Percentiles rank a stretch among this genome's conserved stretches.
phyloP scores from a whole-genome alignment of 2,797 vertebrate genomes.

The Sebastolobus altivelis region DNA sequence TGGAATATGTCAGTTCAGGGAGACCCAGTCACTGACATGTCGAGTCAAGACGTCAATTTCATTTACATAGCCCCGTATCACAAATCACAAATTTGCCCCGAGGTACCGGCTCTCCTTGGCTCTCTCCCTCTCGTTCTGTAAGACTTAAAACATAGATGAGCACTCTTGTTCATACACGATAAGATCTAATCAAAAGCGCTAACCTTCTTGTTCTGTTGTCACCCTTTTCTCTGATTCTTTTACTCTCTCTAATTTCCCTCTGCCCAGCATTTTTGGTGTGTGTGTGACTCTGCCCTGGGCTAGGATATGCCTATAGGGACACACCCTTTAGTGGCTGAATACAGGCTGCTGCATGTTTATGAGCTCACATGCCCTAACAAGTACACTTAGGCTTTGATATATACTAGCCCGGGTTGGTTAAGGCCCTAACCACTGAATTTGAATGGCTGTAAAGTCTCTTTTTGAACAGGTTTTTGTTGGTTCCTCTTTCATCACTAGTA shows the following conservation, averaged over 20 bases:
- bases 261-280: conserved; percentile 3
- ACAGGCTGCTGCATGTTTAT: conserved; percentile 69
- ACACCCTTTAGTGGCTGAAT: conserved; percentile 56
- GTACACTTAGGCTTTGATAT: conserved; percentile 37
- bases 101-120: not conserved
- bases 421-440: conserved; percentile 23
- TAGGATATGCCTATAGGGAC: conserved; percentile 45
- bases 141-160: not conserved
- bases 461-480: conserved; percentile 20
- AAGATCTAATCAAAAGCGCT: not conserved
- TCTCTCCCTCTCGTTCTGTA: not conserved
- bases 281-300: conserved; percentile 39
- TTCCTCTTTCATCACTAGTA: not conserved
- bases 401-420: not conserved
- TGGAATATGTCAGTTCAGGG: not conserved
- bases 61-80: not conserved
- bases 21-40: not conserved
- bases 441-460: conserved; percentile 3
- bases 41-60: not conserved
- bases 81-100: not conserved
- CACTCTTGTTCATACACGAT: conserved; percentile 11
- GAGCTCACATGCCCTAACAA: conserved; percentile 60
- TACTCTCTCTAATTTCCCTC: conserved; percentile 11
- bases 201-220: not conserved
- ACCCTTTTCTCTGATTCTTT: not conserved